Percentiles rank a stretch among this genome's conserved stretches.
Conservation (phyloP, 2,113 vertebrate genomes). For the Pteruthius melanotis region DNA sequence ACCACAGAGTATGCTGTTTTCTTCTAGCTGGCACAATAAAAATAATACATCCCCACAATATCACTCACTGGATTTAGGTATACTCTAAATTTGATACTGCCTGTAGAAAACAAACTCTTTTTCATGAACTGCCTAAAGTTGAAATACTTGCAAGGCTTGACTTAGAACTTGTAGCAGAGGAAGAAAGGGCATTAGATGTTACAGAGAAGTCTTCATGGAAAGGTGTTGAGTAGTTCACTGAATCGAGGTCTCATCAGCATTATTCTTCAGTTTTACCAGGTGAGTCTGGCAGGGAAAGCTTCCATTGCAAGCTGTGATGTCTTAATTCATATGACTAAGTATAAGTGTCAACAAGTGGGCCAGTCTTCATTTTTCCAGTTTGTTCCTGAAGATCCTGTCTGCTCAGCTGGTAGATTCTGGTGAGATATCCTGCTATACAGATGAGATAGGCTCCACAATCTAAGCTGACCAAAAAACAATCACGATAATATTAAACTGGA, state of each 20-base stretch:
- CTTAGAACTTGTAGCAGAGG: not conserved
- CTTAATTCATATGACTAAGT: not conserved
- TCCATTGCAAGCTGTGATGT: not conserved
- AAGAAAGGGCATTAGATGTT: not conserved
- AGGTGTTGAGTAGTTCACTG: not conserved
- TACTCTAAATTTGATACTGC: not conserved
- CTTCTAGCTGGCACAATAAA: not conserved
- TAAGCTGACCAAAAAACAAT: not conserved
- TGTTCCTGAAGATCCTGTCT: not conserved
- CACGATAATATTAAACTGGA: not conserved
- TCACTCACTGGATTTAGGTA: not conserved
- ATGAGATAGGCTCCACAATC: not conserved
- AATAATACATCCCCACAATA: not conserved
- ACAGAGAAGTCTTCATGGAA: not conserved
- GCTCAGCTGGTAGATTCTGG: not conserved
- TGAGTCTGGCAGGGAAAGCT: not conserved
- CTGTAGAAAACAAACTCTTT: not conserved
- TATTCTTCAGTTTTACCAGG: not conserved
- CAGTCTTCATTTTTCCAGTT: not conserved
- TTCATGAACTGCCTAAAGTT: not conserved
- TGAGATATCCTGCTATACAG: not conserved
- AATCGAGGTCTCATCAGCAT: not conserved
- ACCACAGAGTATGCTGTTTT: not conserved
- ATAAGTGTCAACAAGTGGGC: not conserved
- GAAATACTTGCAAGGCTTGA: not conserved